Conservation (phyloP, 2,888 invertebrate genomes). For the Doris montereyensis region DNA sequence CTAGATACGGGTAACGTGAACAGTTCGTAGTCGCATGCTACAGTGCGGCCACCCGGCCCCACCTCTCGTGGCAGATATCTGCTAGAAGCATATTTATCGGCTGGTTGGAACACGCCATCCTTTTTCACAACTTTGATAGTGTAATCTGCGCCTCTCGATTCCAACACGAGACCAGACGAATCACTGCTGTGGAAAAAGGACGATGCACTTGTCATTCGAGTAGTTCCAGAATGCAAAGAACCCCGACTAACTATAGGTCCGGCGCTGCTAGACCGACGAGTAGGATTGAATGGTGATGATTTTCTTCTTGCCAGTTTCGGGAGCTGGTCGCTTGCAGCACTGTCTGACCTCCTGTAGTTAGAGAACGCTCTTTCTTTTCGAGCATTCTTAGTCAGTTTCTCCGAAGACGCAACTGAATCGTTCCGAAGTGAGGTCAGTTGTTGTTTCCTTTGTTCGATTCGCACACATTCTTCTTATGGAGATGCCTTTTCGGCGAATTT, state of each 20-base stretch:
- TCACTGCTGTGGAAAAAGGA: neutral
- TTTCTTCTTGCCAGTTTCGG: neutral
- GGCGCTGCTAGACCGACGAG: neutral
- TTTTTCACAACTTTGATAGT: conserved; percentile 32
- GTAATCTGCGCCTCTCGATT: neutral
- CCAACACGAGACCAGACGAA: neutral
- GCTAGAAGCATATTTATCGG: conserved; percentile 34
- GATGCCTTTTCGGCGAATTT: neutral
- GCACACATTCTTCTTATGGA: too few species aligned
- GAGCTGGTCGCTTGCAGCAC: neutral
- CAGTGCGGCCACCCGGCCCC: neutral
- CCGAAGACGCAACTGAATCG: too few species aligned
- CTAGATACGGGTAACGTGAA: neutral
- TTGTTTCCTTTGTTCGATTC: too few species aligned
- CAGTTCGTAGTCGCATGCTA: neutral
- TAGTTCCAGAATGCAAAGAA: neutral
- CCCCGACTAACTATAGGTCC: neutral
- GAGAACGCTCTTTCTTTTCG: too few species aligned
- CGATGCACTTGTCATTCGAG: neutral
- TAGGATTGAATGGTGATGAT: neutral
- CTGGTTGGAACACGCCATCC: conserved; percentile 35
- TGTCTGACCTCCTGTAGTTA: too few species aligned
- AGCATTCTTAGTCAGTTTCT: too few species aligned
- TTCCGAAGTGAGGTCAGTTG: too few species aligned
- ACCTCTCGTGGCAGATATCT: conserved; percentile 10